Conservation (phyloP, 2,113 vertebrate genomes). For the Rhombomys opimus region DNA sequence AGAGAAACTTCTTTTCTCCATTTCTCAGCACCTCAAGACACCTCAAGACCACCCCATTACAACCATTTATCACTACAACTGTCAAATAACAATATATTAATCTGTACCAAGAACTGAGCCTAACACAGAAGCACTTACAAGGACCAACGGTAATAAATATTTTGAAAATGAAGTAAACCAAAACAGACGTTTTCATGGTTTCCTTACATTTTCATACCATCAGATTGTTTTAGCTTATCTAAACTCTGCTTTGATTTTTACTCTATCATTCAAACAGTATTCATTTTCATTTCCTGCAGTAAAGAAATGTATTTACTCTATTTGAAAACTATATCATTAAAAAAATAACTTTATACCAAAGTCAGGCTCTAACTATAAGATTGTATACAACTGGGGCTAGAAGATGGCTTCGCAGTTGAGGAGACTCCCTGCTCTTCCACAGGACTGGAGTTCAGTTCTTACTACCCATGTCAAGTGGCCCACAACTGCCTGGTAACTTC, state of each 20-base stretch:
- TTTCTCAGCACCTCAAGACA: neutral
- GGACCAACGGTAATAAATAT: slow-evolving; percentile 10
- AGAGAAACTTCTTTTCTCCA: neutral
- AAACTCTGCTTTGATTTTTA: slow-evolving; percentile 33
- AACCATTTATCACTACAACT: neutral
- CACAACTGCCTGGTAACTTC: neutral
- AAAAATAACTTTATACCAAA: slow-evolving; percentile 44
- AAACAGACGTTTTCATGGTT: slow-evolving; percentile 44
- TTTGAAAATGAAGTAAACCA: slow-evolving; percentile 38
- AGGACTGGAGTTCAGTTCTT: neutral
- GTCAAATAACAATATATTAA: slow-evolving; percentile 35
- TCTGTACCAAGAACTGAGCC: neutral
- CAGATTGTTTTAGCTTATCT: slow-evolving; percentile 35
- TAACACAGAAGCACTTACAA: neutral
- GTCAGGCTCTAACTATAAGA: slow-evolving; percentile 16
- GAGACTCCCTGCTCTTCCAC: neutral
- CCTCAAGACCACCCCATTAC: neutral
- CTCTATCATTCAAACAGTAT: slow-evolving; percentile 56
- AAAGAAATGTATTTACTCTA: slow-evolving; percentile 58
- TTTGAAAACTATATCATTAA: slow-evolving; percentile 55
- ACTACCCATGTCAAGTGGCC: neutral
- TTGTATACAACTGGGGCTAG: neutral
- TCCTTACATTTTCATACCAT: slow-evolving; percentile 33
- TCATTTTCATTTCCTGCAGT: slow-evolving; percentile 51
- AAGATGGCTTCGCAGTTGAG: neutral